These are phyloP conservation scores for Acleris literana DNA, from an alignment of 2,888 invertebrate species.

Conservation along the genomic window DNA sequence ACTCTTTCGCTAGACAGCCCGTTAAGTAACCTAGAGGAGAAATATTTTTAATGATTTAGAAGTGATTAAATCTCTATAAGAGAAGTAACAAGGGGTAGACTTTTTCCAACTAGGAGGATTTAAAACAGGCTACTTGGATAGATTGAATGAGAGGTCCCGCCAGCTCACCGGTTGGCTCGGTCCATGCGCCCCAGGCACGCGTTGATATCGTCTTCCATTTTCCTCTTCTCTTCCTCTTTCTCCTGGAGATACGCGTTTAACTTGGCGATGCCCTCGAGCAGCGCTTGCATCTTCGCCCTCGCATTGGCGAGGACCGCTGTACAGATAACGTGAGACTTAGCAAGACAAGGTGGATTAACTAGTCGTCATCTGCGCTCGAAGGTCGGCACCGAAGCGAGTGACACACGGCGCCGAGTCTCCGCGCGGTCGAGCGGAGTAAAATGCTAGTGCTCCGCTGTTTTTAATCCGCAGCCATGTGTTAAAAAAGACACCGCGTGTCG, in stretches of 20 bases:
- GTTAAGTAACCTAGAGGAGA: constrained; percentile 77
- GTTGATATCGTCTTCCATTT: constrained; percentile 89
- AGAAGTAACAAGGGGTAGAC: background rate
- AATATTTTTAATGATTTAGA: background rate
- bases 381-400: too few species aligned
- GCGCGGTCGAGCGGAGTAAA: too few species aligned
- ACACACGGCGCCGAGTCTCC: too few species aligned
- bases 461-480: too few species aligned
- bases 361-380: too few species aligned
- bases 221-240: constrained; percentile 87
- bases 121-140: too few species aligned
- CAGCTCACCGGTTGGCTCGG: constrained; percentile 86
- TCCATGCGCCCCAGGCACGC: constrained; percentile 90
- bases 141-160: too few species aligned
- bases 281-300: constrained; percentile 89
- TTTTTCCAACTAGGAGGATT: too few species aligned
- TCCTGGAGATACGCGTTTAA: constrained; percentile 88
- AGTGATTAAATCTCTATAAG: background rate
- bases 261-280: constrained; percentile 90
- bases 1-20: constrained; percentile 88
- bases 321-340: background rate
- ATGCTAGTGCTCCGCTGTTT: too few species aligned
- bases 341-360: too few species aligned
- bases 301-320: constrained; percentile 85
- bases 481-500: too few species aligned